Conservation (phyloP, 37 sponge, comb jelly and placozoan genomes). For the Beroe ovata region DNA sequence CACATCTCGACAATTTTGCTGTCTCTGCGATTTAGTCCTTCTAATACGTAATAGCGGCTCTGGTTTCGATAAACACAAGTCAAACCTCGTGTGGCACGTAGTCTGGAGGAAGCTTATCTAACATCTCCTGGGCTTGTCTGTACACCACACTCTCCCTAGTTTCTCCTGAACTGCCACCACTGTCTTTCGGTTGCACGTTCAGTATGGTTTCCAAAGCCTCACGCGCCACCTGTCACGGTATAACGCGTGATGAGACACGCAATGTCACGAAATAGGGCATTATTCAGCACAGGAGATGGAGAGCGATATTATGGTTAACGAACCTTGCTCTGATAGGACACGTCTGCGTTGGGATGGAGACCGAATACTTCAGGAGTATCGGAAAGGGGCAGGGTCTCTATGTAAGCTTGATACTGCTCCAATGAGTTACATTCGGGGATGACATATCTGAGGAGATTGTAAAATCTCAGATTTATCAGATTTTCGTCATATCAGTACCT, state of each 20-base stretch:
- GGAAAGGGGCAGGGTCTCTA: conserved; percentile 42
- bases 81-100: conserved; percentile 92
- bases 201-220: conserved; percentile 64
- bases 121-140: conserved; percentile 88
- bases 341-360: conserved; percentile 62
- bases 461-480: not conserved
- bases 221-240: conserved; percentile 52
- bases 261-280: too few relatives aligned
- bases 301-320: not conserved
- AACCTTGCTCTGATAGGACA: conserved; percentile 65
- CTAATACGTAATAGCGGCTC: too few relatives aligned
- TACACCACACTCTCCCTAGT: conserved; percentile 94
- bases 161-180: conserved; percentile 87
- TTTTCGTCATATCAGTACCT: too few relatives aligned
- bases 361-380: conserved; percentile 63
- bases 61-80: too few relatives aligned
- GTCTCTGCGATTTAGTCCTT: too few relatives aligned
- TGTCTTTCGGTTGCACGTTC: conserved; percentile 70
- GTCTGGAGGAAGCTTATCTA: conserved; percentile 91
- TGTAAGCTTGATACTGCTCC: conserved; percentile 62
- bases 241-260: too few relatives aligned
- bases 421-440: conserved; percentile 54
- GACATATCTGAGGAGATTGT: not conserved
- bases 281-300: too few relatives aligned
- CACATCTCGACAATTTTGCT: too few relatives aligned